These are phyloP conservation scores for Tetropium fuscum DNA, from an alignment of 2,888 invertebrate species.

Conservation along the genomic window DNA sequence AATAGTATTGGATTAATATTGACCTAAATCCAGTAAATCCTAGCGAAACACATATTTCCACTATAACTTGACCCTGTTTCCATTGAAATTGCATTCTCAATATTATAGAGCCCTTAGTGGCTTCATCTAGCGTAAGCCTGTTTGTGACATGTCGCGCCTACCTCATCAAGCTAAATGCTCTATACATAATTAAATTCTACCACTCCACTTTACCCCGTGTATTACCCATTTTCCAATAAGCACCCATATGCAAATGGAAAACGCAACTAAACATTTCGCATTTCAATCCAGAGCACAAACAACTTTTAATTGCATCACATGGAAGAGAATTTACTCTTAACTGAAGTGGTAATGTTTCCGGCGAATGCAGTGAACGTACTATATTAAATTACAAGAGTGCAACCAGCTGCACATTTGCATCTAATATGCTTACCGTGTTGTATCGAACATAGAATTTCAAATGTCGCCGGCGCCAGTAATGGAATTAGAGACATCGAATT, in stretches of 20 bases:
- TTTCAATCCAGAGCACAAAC: slow-evolving; percentile 10
- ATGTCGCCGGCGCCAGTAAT: slow-evolving; percentile 13
- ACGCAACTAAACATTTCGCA: slow-evolving; percentile 2
- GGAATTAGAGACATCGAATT: slow-evolving; percentile 13
- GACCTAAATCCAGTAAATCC: no score
- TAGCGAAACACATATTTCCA: no score
- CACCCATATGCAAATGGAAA: slow-evolving; percentile 9
- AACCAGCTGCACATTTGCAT: slow-evolving; percentile 36
- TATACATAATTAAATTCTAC: no score
- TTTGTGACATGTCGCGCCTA: no score
- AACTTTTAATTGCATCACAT: slow-evolving; percentile 17
- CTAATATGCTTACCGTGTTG: slow-evolving; percentile 20
- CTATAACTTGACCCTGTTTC: no score
- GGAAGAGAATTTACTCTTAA: slow-evolving; percentile 14
- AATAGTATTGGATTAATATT: no score
- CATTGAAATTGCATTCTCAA: no score
- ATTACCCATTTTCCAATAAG: no score
- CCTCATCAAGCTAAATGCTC: no score
- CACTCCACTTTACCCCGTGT: no score
- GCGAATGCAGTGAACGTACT: slow-evolving; percentile 9
- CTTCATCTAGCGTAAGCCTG: no score
- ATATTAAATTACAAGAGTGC: slow-evolving; percentile 36
- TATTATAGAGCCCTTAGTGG: no score
- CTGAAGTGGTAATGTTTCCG: slow-evolving; percentile 3
- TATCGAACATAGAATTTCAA: slow-evolving; percentile 25